These are phyloP conservation scores for Alitta virens DNA, from an alignment of 2,888 invertebrate genomes.

Conservation along the genomic window DNA sequence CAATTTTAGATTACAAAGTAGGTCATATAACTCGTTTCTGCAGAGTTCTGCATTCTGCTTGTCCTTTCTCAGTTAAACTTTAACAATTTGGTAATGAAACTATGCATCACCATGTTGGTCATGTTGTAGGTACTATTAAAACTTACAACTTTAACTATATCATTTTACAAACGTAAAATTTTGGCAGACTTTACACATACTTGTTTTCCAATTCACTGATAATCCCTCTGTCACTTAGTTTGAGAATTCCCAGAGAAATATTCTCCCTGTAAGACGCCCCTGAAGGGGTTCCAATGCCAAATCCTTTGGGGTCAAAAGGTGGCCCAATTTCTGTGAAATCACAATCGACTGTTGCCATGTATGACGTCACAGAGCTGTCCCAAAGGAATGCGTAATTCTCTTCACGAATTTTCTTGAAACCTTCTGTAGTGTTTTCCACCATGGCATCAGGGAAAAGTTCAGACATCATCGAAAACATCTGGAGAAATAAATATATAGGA, in stretches of 20 bases:
- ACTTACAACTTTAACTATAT: too few relatives aligned
- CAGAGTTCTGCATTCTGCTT: too few relatives aligned
- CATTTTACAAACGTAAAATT: too few relatives aligned
- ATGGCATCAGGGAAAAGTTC: conserved; percentile 45
- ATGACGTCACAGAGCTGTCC: conserved; percentile 53
- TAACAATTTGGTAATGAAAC: too few relatives aligned
- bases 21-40: too few relatives aligned
- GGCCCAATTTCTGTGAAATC: conserved; percentile 48
- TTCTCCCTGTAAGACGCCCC: conserved; percentile 50
- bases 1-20: too few relatives aligned
- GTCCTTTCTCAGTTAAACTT: too few relatives aligned
- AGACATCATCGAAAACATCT: conserved; percentile 53
- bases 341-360: conserved; percentile 47
- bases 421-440: conserved; percentile 29
- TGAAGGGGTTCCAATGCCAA: conserved; percentile 51
- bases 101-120: too few relatives aligned
- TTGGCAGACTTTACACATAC: too few relatives aligned
- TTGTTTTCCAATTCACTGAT: conserved; percentile 48
- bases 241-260: conserved; percentile 47
- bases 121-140: too few relatives aligned
- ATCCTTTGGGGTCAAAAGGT: conserved; percentile 52
- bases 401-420: background rate
- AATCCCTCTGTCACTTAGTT: conserved; percentile 42
- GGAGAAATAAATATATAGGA: too few relatives aligned
- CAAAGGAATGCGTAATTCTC: conserved; percentile 42